Base-by-base conservation (phyloP, 2,797 vertebrate species). In the Helicolenus hilgendorfi region DNA sequence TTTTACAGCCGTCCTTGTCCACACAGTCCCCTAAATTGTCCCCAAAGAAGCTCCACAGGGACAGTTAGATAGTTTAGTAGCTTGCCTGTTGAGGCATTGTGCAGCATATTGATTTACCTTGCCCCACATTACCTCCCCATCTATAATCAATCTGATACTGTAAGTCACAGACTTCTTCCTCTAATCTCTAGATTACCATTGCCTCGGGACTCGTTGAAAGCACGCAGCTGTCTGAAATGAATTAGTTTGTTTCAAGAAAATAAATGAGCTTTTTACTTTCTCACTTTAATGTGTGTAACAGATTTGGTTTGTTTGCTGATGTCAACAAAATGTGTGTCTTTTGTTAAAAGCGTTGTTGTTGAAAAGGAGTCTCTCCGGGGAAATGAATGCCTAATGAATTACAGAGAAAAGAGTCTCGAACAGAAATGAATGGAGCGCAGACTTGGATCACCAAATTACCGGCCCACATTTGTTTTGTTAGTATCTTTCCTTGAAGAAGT, bases 371-470 rank as follows among this genome's bases (percentile, higher is more conserved):
- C 38, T 79, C 83, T 81, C 71, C 1, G n/a, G 77, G 88, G 88
- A 94, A 94, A 90, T 91, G 0, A 81, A 72, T 68, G 79, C 78
- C 15, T 71, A 82, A 87, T 86, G 71, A 91, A 85, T 41, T 84
- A 77, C n/a, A 59, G 13, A 31, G 35, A 81, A 68, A 65, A 10
- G 35, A 70, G 67, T 89, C 20, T 87, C 27, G 67, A 72, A 78
- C 20, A 58, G 77, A 84, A 84, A 87, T 79, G 58, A 79, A 86
- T 69, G 15, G 65, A 81, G 53, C 60, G 22, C 53, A 55, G 24
- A 63, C 68, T 53, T 67, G 13, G 18, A 35, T 68, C 69, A 75
- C 81, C 63, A 87, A 77, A 92, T 85, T 65, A 86, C 36, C 0
- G 5, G 36, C 73, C 45, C 70, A 14, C 49, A 33, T 89, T 89